Evolutionary conservation across 1,140 invertebrate genomes (phyloP), one percentile per base, ranked within the genome.

Genomic region (Conus betulinus): DNA sequence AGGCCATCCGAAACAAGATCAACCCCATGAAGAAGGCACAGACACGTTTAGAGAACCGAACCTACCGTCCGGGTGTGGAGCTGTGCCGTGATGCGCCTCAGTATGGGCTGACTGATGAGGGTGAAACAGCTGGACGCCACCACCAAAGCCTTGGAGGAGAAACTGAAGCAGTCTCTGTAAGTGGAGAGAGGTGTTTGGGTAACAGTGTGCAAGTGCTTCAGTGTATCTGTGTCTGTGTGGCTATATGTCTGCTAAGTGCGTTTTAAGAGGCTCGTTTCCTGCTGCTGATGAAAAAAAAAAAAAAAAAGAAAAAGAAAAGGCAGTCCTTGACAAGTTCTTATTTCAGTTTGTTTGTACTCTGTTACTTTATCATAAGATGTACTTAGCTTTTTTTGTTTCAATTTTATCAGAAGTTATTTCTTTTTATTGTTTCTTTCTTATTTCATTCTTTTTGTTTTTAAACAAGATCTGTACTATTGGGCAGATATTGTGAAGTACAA

Each of bases 81-180:
- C 94, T 98, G 63, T 97, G 97, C 51, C 94, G 96, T 20, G 98
- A 99, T 95, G 97, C 97, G 90, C 96, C 97, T 0, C 97, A 90
- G 95, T 95, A 95, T 90, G 95, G 95, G 55, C 92, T 96, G 20
- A 95, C 94, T 11, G 94, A 96, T 92, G 95, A 96, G 89, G 89
- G 95, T 95, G 52, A 95, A 95, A 81, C 95, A 95, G 88, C 92
- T 96, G 11, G 94, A 95, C 76, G 93, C 94, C 63, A 94, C 94
- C 84, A 95, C 95, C 89, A 91, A 91, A 60, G 93, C 94, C 51
- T 90, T 96, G 23, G 92, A 95, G 90, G 95, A 95, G 87, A 95
- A 95, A 92, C 92, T 93, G 25, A 94, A 93, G 91, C 95, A 96
- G 89, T 91, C 95, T 8, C 93, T 95, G 95, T 95, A 92, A 92